phyloP scores from a whole-genome alignment of 1,140 invertebrate genomes.

The Ptiloglossa arizonensis region DNA sequence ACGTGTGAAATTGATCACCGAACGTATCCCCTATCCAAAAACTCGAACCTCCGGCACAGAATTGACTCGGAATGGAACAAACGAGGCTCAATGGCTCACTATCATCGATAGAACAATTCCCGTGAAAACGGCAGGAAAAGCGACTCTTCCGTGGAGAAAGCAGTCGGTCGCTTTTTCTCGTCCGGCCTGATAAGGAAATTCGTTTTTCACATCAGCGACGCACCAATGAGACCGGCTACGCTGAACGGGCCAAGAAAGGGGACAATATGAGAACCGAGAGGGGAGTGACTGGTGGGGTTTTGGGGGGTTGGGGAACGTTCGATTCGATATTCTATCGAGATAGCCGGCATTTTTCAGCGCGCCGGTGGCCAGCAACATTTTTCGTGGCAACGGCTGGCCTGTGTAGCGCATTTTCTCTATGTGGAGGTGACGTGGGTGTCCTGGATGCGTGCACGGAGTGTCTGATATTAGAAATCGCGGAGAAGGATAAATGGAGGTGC shows the following conservation, averaged over 20 bases:
- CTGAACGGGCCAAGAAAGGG: constrained; percentile 4
- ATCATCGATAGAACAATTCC: background rate
- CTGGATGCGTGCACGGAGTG: constrained; percentile 15
- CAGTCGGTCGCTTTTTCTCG: background rate
- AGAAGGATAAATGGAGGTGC: constrained; percentile 9
- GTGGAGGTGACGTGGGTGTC: background rate
- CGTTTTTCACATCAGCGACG: constrained; percentile 44
- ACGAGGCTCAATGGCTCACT: background rate
- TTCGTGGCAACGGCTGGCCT: constrained; percentile 28
- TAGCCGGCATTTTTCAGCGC: constrained; percentile 53
- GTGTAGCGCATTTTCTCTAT: no score
- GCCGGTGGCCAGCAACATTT: constrained; percentile 48
- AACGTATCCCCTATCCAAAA: background rate
- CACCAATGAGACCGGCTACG: constrained; percentile 16
- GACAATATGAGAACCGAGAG: constrained; percentile 15
- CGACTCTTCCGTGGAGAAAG: background rate
- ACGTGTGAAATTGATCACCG: background rate
- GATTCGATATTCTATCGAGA: constrained; percentile 60
- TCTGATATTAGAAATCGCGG: background rate
- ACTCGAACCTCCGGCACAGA: background rate
- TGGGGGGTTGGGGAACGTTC: background rate
- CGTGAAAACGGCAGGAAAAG: background rate
- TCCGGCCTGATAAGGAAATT: constrained; percentile 49
- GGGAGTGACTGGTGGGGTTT: background rate
- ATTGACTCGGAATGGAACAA: background rate